phyloP scores from a whole-genome alignment of 2,797 vertebrate species.

The Sebastes variabilis region DNA sequence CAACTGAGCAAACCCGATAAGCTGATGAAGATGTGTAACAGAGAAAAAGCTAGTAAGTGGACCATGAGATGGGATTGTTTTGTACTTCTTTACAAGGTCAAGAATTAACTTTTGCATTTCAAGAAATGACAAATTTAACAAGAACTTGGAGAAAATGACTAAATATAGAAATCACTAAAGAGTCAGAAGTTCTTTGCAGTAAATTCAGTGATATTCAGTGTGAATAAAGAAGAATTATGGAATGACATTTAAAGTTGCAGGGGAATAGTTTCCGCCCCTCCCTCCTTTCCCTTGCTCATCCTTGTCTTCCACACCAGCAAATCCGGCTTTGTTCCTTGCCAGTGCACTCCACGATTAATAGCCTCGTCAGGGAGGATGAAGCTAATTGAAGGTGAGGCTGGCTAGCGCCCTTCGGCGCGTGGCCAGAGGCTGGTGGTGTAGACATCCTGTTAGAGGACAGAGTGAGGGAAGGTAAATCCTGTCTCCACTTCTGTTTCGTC shows the following conservation, averaged over 20 bases:
- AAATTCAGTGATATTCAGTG: not conserved
- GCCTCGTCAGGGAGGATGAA: slow-evolving; percentile 76
- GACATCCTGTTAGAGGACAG: slow-evolving; percentile 55
- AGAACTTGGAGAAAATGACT: not conserved
- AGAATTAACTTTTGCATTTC: not conserved
- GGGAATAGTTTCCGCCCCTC: slow-evolving; percentile 3
- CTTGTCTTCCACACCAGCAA: slow-evolving; percentile 61
- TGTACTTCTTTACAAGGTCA: not conserved
- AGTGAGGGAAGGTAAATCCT: slow-evolving; percentile 39
- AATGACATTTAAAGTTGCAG: slow-evolving; percentile 16
- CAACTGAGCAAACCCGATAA: not conserved
- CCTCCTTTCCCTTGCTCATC: slow-evolving; percentile 37
- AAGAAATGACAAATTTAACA: not conserved
- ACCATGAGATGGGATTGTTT: not conserved
- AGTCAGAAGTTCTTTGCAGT: not conserved
- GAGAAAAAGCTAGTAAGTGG: not conserved
- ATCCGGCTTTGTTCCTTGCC: slow-evolving; percentile 78
- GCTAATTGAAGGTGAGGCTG: slow-evolving; percentile 75
- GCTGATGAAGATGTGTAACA: not conserved
- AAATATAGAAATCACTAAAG: not conserved
- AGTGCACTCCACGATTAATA: slow-evolving; percentile 72
- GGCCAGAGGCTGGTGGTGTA: slow-evolving; percentile 34
- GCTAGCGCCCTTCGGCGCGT: slow-evolving; percentile 25
- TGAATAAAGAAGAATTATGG: not conserved
- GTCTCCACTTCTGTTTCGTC: slow-evolving; percentile 39